Percentiles rank a stretch among this genome's conserved stretches.
These are phyloP conservation scores for Peromyscus californicus DNA, from an alignment of 2,113 vertebrate species.

Conservation along the genomic window DNA sequence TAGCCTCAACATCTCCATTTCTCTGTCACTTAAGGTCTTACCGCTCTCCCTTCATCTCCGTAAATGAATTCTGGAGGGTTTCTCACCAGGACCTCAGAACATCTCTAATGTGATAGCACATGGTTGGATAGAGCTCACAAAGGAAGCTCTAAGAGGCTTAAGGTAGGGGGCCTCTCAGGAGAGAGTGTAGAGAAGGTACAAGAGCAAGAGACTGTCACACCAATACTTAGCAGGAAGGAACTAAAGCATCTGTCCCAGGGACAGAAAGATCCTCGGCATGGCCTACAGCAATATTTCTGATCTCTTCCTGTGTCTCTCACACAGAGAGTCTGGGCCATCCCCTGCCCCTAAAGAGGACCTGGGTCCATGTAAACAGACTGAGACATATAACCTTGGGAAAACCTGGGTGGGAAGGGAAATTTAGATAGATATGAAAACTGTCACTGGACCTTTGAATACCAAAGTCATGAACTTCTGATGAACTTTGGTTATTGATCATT, in stretches of 20 bases:
- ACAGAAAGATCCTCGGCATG: background rate
- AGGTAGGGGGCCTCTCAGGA: background rate
- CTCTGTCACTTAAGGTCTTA: background rate
- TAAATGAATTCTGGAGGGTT: background rate
- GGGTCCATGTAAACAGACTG: background rate
- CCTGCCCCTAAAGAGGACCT: background rate
- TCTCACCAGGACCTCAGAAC: background rate
- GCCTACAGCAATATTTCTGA: background rate
- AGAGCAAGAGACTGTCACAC: background rate
- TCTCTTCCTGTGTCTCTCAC: background rate
- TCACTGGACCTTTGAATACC: background rate
- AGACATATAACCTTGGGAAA: background rate
- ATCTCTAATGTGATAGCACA: background rate
- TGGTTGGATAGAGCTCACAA: background rate
- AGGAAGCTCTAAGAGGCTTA: background rate
- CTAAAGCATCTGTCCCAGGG: background rate
- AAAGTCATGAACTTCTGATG: background rate
- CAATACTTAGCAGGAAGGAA: background rate
- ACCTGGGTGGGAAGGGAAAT: background rate
- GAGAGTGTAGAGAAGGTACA: background rate
- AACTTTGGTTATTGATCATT: background rate
- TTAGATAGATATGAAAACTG: background rate
- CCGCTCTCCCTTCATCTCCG: background rate
- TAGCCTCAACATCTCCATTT: fast-evolving
- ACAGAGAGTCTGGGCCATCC: background rate